phyloP scores from a whole-genome alignment of 2,888 invertebrate genomes.

The Cabera pusaria region DNA sequence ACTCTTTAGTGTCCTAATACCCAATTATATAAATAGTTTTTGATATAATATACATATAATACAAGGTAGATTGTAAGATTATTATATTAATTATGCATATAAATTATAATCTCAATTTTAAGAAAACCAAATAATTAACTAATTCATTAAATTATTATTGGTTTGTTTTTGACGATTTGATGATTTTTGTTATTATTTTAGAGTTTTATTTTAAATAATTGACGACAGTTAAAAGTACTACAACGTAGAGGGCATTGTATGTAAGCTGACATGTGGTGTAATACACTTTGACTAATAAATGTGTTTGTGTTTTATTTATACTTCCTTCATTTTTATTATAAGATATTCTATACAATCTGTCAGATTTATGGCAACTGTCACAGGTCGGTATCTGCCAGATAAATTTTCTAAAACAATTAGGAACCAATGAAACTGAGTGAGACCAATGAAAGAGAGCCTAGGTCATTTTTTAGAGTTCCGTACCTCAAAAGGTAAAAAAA shows the following conservation, averaged over 20 bases:
- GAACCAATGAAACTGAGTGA: too few relatives aligned
- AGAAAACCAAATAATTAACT: slow-evolving; percentile 34
- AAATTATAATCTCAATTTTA: slow-evolving; percentile 29
- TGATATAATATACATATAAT: slow-evolving; percentile 37
- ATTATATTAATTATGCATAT: slow-evolving; percentile 18
- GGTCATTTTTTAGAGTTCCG: too few relatives aligned
- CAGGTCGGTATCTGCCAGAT: too few relatives aligned
- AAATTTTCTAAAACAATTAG: too few relatives aligned
- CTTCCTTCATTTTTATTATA: too few relatives aligned
- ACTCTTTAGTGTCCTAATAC: slow-evolving; percentile 29
- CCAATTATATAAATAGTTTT: slow-evolving; percentile 33
- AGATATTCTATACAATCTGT: too few relatives aligned
- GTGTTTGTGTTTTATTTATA: slow-evolving; percentile 17
- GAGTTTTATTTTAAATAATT: slow-evolving; percentile 31
- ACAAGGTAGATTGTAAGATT: slow-evolving; percentile 23
- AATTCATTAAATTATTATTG: slow-evolving; percentile 36
- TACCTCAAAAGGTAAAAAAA: too few relatives aligned
- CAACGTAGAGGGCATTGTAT: slow-evolving; percentile 28
- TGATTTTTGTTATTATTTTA: slow-evolving; percentile 30
- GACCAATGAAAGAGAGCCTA: too few relatives aligned
- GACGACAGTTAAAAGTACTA: slow-evolving; percentile 23
- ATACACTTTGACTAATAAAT: slow-evolving; percentile 31
- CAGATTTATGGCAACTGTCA: too few relatives aligned
- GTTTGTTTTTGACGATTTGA: slow-evolving; percentile 30
- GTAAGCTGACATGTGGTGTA: slow-evolving; percentile 26